Conservation (phyloP, 2,797 vertebrate species). For the Agapornis canus region DNA sequence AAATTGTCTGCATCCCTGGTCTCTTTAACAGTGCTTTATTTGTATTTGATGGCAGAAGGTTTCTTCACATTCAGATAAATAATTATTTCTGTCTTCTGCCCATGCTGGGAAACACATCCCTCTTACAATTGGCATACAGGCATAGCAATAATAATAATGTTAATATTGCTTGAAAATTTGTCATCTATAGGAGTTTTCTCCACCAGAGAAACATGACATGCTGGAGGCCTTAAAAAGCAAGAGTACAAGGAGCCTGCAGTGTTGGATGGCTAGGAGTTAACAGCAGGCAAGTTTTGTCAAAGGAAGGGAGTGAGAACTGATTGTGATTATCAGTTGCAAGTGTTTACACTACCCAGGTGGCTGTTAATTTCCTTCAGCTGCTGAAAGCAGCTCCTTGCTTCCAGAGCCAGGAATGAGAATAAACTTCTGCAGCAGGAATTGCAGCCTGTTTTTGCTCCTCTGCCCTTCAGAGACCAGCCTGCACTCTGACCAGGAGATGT, state of each 20-base stretch:
- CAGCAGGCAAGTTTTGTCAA: not conserved
- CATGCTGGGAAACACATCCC: not conserved
- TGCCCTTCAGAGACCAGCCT: not conserved
- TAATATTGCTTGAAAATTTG: not conserved
- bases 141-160: not conserved
- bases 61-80: not conserved
- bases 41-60: not conserved
- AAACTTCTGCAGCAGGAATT: not conserved
- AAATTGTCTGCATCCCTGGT: not conserved
- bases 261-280: not conserved
- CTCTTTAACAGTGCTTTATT: not conserved
- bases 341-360: not conserved
- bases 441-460: not conserved
- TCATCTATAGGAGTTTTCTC: not conserved
- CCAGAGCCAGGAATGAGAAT: not conserved
- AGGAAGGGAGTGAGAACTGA: not conserved
- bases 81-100: not conserved
- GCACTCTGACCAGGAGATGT: not conserved
- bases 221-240: not conserved
- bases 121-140: not conserved
- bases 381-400: not conserved
- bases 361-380: not conserved
- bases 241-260: not conserved
- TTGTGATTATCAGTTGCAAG: not conserved
- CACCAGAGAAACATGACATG: not conserved